Evolutionary conservation across 2,888 invertebrate genomes (phyloP).

Genomic region (Metopia argyrocephala): DNA sequence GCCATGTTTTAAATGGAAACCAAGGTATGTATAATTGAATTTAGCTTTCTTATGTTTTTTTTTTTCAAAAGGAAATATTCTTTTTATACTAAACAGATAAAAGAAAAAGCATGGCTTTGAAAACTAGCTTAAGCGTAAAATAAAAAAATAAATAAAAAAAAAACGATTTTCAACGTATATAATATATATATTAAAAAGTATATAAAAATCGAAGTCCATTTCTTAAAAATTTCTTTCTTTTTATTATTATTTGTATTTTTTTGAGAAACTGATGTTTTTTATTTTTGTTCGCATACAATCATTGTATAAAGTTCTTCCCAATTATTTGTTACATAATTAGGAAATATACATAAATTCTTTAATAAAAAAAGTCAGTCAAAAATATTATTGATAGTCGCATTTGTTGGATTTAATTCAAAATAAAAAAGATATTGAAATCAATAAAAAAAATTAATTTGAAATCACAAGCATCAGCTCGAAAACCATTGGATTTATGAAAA

Average conservation of each 20-base stretch:
- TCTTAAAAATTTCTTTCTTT: slow-evolving; percentile 53
- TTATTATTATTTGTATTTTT: neutral
- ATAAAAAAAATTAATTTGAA: slow-evolving; percentile 24
- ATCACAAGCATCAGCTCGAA: slow-evolving; percentile 47
- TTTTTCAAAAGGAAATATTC: slow-evolving; percentile 23
- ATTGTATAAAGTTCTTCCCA: slow-evolving; percentile 67
- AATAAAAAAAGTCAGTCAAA: slow-evolving; percentile 77
- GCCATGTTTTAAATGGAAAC: slow-evolving; percentile 30
- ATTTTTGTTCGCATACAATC: slow-evolving; percentile 78
- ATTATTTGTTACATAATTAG: slow-evolving; percentile 64
- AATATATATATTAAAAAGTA: slow-evolving; percentile 56
- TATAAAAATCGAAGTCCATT: slow-evolving; percentile 79
- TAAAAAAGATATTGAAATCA: slow-evolving; percentile 47
- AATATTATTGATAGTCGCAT: slow-evolving; percentile 68
- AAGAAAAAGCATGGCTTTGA: slow-evolving; percentile 37
- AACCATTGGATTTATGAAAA: slow-evolving; percentile 55
- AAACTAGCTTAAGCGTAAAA: slow-evolving; percentile 60
- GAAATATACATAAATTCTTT: slow-evolving; percentile 68
- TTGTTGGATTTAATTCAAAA: slow-evolving; percentile 37
- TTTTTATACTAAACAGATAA: slow-evolving; percentile 32
- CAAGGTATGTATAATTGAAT: slow-evolving; percentile 60
- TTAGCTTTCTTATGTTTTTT: slow-evolving; percentile 59
- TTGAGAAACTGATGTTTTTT: slow-evolving; percentile 75
- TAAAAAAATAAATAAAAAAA: slow-evolving; percentile 34
- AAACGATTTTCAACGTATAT: no score